Evolutionary conservation across 2,888 invertebrate species (phyloP), one percentile per base, ranked within the genome.

Genomic region (Pimpla rufipes): DNA sequence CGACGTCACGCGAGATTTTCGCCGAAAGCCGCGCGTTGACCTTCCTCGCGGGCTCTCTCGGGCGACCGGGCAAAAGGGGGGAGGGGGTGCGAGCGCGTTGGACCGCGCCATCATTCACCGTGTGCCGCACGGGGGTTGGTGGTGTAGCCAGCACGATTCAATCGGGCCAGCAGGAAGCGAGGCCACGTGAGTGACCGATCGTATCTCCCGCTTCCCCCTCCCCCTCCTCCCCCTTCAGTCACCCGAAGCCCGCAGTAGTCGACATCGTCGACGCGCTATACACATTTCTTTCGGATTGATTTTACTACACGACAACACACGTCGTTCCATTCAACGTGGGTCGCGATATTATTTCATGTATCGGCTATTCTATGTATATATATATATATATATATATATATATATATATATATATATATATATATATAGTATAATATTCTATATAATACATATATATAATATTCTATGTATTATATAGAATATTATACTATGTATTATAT

Each of bases 261-360:
- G 79, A 23, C 55, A 70, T 66, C 70, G 83, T 81, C 67, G 62
- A 74, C 78, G 78, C 55, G 29, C 29, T 29, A 29, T 78, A 78
- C 81, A 88, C 86, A 86, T 88, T 88, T 89, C 89, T 90, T 90
- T 88, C 87, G 88, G 91, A 92, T 92, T 90, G 90, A 91, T 91
- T 90, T 90, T 89, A 90, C 90, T 89, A 89, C 89, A 81, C 57
- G 45, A 74, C 59, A 91, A 89, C 90, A 90, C 90, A 89, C 89
- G 89, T 89, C 90, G 88, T 90, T 91, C 90, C 29, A 91, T 90
- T 91, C 90, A 90, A 90, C 89, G 91, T 89, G 88, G 86, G 88
- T 86, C 87, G 86, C 85, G 84, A 68, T 55, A 75, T 64, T 75
- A 42, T 21, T 42, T 6, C 42, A 42, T 18, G 13, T 13, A 45